phyloP scores from a whole-genome alignment of 1,140 invertebrate genomes.

The Cyrtorhinus lividipennis region DNA sequence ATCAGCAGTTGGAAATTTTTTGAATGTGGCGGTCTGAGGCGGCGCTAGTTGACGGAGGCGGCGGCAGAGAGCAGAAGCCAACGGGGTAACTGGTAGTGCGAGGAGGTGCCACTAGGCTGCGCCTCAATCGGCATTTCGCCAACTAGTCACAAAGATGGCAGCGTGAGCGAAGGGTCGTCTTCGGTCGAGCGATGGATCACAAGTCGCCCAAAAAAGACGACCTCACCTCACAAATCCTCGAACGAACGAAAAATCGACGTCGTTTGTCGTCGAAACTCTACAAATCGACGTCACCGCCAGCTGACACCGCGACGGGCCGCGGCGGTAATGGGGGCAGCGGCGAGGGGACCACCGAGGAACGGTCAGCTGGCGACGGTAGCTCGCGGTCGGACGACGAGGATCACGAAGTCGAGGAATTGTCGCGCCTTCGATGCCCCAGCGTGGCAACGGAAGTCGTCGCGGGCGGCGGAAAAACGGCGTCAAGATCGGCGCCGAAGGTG shows the following conservation, averaged over 20 bases:
- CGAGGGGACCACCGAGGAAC: slow-evolving; percentile 8
- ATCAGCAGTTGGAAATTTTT: too few relatives aligned
- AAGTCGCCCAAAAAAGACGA: slow-evolving; percentile 12
- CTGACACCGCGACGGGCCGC: slow-evolving; percentile 29
- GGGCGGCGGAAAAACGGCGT: slow-evolving; percentile 59
- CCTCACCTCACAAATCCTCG: background rate
- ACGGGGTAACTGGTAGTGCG: slow-evolving; percentile 5
- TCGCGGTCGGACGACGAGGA: slow-evolving; percentile 39
- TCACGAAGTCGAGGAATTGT: slow-evolving; percentile 62
- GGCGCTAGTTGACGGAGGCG: background rate
- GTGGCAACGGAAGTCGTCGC: slow-evolving; percentile 74
- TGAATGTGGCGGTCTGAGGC: background rate
- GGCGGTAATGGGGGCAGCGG: background rate
- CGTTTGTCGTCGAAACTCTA: slow-evolving; percentile 15
- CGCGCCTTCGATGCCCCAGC: slow-evolving; percentile 69
- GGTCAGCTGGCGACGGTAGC: slow-evolving; percentile 31
- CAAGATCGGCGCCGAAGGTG: slow-evolving; percentile 49
- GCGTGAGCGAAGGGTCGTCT: slow-evolving; percentile 26
- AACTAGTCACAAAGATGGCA: slow-evolving; percentile 35
- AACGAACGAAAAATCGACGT: slow-evolving; percentile 11
- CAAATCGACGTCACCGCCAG: slow-evolving; percentile 33
- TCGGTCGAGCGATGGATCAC: slow-evolving; percentile 27
- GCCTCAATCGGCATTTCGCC: slow-evolving; percentile 22
- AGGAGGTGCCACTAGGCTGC: slow-evolving; percentile 7
- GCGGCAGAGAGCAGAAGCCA: background rate